Percentiles rank a stretch among this genome's conserved stretches.
Conservation (phyloP, 1,140 invertebrate species). For the Manduca sexta region DNA sequence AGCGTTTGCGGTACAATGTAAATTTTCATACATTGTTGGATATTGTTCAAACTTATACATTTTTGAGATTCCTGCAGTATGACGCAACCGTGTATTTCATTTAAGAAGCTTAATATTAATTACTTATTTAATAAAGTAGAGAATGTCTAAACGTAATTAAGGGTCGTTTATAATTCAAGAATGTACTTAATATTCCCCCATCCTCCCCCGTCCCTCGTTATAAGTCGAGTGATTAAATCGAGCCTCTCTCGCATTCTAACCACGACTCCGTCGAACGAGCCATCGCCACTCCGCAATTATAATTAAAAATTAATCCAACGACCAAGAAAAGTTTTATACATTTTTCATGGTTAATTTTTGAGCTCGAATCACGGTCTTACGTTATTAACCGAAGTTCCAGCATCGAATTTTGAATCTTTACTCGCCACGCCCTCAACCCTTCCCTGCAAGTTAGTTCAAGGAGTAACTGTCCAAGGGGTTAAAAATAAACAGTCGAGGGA, state of each 20-base stretch:
- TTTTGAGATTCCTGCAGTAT: not conserved
- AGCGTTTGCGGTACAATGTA: no score
- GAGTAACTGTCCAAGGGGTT: no score
- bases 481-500: not conserved
- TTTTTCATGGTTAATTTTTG: slow-evolving; percentile 24
- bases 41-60: not conserved
- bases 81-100: not conserved
- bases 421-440: no score
- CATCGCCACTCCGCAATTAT: slow-evolving; percentile 50
- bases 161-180: slow-evolving; percentile 50
- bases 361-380: slow-evolving; percentile 14
- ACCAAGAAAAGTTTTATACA: slow-evolving; percentile 35
- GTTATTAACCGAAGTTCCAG: not conserved
- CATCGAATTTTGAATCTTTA: no score
- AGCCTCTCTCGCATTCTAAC: slow-evolving; percentile 48
- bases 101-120: slow-evolving; percentile 2
- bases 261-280: slow-evolving; percentile 27
- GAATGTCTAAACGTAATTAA: slow-evolving; percentile 49
- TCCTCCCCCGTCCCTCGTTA: slow-evolving; percentile 36
- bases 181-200: slow-evolving; percentile 51
- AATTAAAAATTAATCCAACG: slow-evolving; percentile 64
- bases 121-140: slow-evolving; percentile 34
- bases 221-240: slow-evolving; percentile 58
- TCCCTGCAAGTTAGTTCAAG: no score
- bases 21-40: not conserved